Evolutionary conservation across 2,113 vertebrate genomes (phyloP).

Genomic region (Seriola rivoliana): DNA sequence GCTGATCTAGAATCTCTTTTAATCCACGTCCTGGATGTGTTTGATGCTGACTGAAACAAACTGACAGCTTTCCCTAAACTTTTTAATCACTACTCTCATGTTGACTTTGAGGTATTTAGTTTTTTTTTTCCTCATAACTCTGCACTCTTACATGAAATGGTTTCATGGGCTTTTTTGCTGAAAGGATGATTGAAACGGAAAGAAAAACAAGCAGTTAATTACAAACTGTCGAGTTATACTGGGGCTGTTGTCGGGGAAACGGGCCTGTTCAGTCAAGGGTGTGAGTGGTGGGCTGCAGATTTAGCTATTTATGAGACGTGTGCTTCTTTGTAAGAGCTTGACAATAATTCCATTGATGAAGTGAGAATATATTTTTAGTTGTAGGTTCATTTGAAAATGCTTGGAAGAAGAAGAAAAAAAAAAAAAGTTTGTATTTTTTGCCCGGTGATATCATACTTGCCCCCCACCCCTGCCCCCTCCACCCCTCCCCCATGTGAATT

Average conservation of each 20-base stretch:
- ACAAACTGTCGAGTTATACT: background rate
- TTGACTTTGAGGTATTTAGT: background rate
- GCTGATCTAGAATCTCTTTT: background rate
- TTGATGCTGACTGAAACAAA: constrained; percentile 1
- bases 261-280: constrained; percentile 12
- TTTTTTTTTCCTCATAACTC: background rate
- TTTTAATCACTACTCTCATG: no score
- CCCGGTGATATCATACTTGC: background rate
- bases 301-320: constrained; percentile 65
- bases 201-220: background rate
- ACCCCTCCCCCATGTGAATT: constrained; percentile 43
- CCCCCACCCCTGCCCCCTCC: background rate
- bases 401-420: background rate
- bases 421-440: constrained; percentile 13
- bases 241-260: constrained; percentile 1
- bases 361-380: constrained; percentile 70
- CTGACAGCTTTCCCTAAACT: background rate
- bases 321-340: constrained; percentile 53
- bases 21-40: fast-evolving
- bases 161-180: background rate
- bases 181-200: background rate
- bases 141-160: background rate
- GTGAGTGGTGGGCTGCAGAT: constrained; percentile 9
- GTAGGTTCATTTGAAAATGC: constrained; percentile 59
- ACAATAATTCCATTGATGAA: constrained; percentile 56